Base-by-base conservation (phyloP, 2,888 invertebrate genomes). In the Keiferia lycopersicella region DNA sequence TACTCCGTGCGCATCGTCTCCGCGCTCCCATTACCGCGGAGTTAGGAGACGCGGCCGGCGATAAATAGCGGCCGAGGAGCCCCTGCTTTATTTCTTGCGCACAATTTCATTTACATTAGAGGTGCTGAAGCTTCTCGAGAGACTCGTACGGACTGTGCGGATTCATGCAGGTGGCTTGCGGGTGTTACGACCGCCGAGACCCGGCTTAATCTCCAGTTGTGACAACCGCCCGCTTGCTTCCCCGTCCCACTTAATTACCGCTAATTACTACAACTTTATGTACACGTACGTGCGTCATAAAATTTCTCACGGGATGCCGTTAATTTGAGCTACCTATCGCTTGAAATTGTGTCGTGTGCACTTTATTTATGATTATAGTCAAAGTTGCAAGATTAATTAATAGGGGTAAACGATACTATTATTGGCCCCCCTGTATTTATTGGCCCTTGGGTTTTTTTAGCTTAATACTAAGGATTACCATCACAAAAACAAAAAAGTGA, bases 61-160 rank as follows among this genome's bases (percentile, higher is more conserved):
- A 89, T 91, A 91, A 91, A 91, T 89, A 88, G 81, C 83, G 82
- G 85, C 80, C 83, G 74, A 85, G 86, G 76, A 86, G 81, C 81
- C 80, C 80, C 80, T 85, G 89, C 86, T 90, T 88, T 88, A 88
- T 90, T 88, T 87, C 84, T 87, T 87, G 88, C 84, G 83, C 87
- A 88, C 87, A 91, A 90, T 91, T 91, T 89, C 84, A 88, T 90
- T 90, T 89, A 91, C 89, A 90, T 90, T 87, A 88, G 82, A 88
- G 86, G 87, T 88, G 86, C 82, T 86, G 86, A 87, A 79, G 81
- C 80, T 81, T 77, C 87, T 88, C 84, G 71, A 68, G 89, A 84
- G 90, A 86, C 81, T 81, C 87, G 79, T 87, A 84, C 81, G 87
- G 83, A 86, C 82, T 87, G 83, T 83, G 81, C 85, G 86, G 88